Conservation (phyloP, 2,888 invertebrate species). For the Invenusta paracnida region DNA sequence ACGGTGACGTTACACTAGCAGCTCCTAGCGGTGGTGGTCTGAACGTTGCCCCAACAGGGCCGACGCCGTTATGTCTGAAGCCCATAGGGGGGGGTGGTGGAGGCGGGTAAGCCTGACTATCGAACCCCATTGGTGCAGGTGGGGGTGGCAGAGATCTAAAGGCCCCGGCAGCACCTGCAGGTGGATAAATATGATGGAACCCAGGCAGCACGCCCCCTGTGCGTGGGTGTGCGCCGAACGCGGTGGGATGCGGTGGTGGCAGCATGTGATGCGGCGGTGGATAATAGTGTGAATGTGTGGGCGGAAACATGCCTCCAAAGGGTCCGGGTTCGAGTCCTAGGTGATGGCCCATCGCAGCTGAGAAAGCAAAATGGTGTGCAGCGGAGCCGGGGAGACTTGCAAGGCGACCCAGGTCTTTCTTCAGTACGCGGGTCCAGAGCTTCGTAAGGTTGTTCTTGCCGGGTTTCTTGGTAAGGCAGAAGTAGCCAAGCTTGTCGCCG, state of each 20-base stretch:
- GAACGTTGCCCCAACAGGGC: not conserved
- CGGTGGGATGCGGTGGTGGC: not conserved
- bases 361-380: not conserved
- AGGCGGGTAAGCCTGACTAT: not conserved
- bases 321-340: not conserved
- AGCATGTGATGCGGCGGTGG: not conserved
- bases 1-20: not conserved
- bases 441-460: constrained; percentile 46
- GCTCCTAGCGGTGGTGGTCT: not conserved
- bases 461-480: constrained; percentile 57
- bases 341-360: not conserved
- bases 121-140: not conserved
- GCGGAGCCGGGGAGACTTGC: not conserved
- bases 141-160: not conserved
- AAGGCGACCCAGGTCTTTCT: constrained; percentile 34
- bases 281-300: too few relatives aligned
- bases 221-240: not conserved
- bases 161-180: not conserved
- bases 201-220: too few relatives aligned
- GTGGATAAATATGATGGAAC: too few relatives aligned
- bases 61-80: not conserved
- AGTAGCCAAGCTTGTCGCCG: constrained; percentile 59
- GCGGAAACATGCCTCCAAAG: not conserved
- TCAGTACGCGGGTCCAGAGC: constrained; percentile 43
- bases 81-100: not conserved